Evolutionary conservation across 2,888 invertebrate genomes (phyloP), one percentile per base, ranked within the genome.

Genomic region (Timema podura): DNA sequence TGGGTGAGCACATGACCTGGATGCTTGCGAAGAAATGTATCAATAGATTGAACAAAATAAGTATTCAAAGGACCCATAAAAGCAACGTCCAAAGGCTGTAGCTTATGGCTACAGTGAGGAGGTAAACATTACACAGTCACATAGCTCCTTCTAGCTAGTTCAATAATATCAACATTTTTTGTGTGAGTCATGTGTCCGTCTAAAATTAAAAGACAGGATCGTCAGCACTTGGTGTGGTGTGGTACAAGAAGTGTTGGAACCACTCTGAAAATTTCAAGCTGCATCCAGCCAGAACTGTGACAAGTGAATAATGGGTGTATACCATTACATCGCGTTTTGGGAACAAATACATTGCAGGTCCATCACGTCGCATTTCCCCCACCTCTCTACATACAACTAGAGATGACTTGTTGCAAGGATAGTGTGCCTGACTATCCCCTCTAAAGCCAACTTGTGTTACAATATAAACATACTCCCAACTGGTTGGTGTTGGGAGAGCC

Each of bases 221-320:
- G 47, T 76, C 74, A 66, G 66, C 65, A 8, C 74, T 48, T 73
- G 76, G 74, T 65, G 77, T 77, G 46, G 74, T 71, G 59, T 73
- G 68, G 45, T 74, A 65, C n/a, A 80, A 71, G 74, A 83, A 82
- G 75, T 82, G 79, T 65, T 76, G 70, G 61, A 80, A 76, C 78
- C 79, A 79, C 47, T 75, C 72, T 68, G 51, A 77, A 76, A 68
- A 76, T 72, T 64, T 76, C 69, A 57, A 67, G 59, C 69, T 75
- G 76, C 72, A 77, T 78, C 78, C 78, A 80, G 8, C 78, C 78
- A 73, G 72, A 75, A 47, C 76, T 73, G 74, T 75, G 76, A 68
- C 76, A 76, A 45, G 73, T 74, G 61, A 76, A 78, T 70, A 74
- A 74, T 64, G 79, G n/a, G n/a, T n/a, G n/a, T n/a, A n/a, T n/a